Evolutionary conservation across 2,113 vertebrate genomes (phyloP).

Genomic region (Lasiurus cinereus): DNA sequence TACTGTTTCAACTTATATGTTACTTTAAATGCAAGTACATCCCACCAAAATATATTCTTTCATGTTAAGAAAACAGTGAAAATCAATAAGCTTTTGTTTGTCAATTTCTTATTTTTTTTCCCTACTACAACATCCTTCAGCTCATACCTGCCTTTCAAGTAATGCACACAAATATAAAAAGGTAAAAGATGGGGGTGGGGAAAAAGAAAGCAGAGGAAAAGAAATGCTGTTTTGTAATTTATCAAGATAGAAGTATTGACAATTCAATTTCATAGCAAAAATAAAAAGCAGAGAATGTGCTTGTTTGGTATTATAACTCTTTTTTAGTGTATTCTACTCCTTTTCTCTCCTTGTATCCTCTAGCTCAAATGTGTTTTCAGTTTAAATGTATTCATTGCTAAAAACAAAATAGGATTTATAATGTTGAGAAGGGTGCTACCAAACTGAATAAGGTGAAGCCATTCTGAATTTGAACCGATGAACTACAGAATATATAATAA

Average conservation of each 20-base stretch:
- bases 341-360: not conserved
- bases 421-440: not conserved
- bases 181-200: not conserved
- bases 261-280: slow-evolving; percentile 53
- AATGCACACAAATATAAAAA: not conserved
- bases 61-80: slow-evolving; percentile 14
- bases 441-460: not conserved
- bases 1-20: not conserved
- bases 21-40: not conserved
- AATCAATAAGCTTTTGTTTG: slow-evolving; percentile 8
- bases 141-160: not conserved
- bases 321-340: not conserved
- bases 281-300: not conserved
- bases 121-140: not conserved
- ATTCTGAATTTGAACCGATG: not conserved
- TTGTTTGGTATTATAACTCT: slow-evolving; percentile 23
- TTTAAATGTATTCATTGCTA: slow-evolving; percentile 53
- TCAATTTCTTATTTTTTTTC: not conserved
- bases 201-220: not conserved
- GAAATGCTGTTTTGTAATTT: not conserved
- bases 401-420: slow-evolving; percentile 64
- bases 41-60: not conserved
- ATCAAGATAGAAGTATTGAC: slow-evolving; percentile 49
- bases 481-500: slow-evolving; percentile 16
- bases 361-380: slow-evolving; percentile 28